Base-by-base conservation (phyloP, 2,797 vertebrate genomes). In the Gorsachius magnificus region DNA sequence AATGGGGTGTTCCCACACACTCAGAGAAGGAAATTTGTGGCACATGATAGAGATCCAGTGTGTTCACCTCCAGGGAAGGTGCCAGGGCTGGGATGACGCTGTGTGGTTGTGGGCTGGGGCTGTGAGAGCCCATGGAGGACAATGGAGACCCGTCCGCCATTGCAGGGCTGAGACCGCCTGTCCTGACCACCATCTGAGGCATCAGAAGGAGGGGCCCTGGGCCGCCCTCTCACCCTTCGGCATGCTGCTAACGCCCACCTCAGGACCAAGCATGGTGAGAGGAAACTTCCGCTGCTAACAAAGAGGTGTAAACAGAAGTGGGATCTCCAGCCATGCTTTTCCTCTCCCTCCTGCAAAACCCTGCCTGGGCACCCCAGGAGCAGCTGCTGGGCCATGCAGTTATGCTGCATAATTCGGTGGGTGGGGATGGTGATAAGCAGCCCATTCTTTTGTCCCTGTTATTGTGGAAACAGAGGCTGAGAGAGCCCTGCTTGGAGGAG, bases 381-480 rank as follows among this genome's bases (percentile, higher is more conserved):
- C 45, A 7, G 43, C 41, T 3, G 3, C 19, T 10, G 17, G 38
- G 61, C 58, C 4, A 2, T 66, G 69, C 88, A 95, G 82, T 63
- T 90, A 95, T 5, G 2, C 26, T 0, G 0, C 1, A 12, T 74
- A 79, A 93, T 87, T 89, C 17, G 29, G 29, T 58, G 77, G 74
- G 87, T 91, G 53, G 64, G 43, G 46, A 78, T 31, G n/a, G 48
- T 20, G 66, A 80, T 36, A 18, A 91, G 28, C 63, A 91, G 45
- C n/a, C 54, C 41, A 29, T 88, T 87, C 63, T 91, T 96, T 95
- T 91, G 74, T 78, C 46, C 24, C 36, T 46, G 26, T 74, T 95
- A 54, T 84, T 96, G 82, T 81, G 92, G 79, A 93, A 95, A 90
- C 46, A 94, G 90, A 84, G 65, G 54, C 83, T 96, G 84, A 94